phyloP scores from a whole-genome alignment of 2,797 vertebrate genomes.

The Phalloptychus januarius region DNA sequence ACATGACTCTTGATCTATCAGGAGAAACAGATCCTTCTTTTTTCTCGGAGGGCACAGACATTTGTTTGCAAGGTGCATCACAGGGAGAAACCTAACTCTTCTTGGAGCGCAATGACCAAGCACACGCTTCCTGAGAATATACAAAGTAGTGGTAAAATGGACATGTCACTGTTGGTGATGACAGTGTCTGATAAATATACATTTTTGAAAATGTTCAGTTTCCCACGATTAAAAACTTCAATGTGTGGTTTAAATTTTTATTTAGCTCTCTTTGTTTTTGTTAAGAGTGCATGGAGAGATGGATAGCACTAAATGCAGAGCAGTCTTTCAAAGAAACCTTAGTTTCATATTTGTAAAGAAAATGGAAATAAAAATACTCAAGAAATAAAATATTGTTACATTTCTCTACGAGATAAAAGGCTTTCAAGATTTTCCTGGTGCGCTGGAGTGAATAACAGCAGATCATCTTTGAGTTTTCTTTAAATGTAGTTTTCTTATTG shows the following conservation, averaged over 20 bases:
- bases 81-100: neutral
- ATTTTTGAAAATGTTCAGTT: neutral
- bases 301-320: neutral
- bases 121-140: neutral
- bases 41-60: neutral
- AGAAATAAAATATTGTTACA: neutral
- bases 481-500: neutral
- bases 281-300: neutral
- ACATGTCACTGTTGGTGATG: neutral
- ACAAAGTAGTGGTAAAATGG: neutral
- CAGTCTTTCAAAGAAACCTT: neutral
- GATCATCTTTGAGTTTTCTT: neutral
- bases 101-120: neutral
- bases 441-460: neutral
- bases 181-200: neutral
- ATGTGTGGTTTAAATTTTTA: too few relatives aligned
- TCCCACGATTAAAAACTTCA: neutral
- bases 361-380: neutral
- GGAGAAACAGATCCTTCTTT: conserved; percentile 8
- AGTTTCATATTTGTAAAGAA: neutral
- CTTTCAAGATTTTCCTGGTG: neutral
- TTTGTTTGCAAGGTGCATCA: neutral
- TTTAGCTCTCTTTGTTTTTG: neutral
- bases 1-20: conserved; percentile 41
- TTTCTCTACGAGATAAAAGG: too few relatives aligned